A percentile compares a stretch with the other conserved stretches of the same genome.
Conservation (phyloP, 2,888 invertebrate genomes). For the Macrophya alboannulata region DNA sequence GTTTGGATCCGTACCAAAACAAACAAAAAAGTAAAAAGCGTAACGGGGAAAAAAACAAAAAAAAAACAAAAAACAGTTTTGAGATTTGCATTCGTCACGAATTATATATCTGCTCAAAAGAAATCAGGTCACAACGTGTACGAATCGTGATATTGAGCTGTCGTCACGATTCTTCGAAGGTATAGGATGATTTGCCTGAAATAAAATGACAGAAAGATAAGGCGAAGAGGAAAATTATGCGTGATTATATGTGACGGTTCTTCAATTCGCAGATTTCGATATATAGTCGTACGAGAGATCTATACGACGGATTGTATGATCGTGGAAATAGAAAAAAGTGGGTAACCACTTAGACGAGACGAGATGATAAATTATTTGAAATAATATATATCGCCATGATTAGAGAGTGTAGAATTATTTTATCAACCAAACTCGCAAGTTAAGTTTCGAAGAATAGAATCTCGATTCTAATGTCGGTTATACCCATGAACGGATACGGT, state of each 20-base stretch:
- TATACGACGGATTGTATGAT: background rate
- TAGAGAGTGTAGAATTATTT: background rate
- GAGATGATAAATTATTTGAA: background rate
- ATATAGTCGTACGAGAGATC: background rate
- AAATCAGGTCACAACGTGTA: background rate
- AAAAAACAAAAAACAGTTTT: background rate
- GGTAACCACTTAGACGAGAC: background rate
- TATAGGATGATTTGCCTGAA: constrained; percentile 16
- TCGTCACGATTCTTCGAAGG: constrained; percentile 19
- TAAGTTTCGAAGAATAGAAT: background rate
- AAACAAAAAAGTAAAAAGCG: background rate
- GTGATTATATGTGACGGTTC: background rate
- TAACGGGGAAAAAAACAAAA: no score
- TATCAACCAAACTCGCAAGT: background rate
- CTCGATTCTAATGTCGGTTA: background rate
- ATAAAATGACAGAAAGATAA: background rate
- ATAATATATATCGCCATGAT: background rate
- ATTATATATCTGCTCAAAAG: background rate
- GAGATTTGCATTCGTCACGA: background rate
- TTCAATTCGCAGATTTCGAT: background rate
- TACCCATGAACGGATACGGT: background rate
- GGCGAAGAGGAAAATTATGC: background rate
- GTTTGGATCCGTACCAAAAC: constrained; percentile 38
- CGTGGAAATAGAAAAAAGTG: constrained; percentile 10
- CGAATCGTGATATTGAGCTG: background rate